Evolutionary conservation across 2,113 vertebrate species (phyloP), one percentile per base, ranked within the genome.

Genomic region (Microtus pennsylvanicus): DNA sequence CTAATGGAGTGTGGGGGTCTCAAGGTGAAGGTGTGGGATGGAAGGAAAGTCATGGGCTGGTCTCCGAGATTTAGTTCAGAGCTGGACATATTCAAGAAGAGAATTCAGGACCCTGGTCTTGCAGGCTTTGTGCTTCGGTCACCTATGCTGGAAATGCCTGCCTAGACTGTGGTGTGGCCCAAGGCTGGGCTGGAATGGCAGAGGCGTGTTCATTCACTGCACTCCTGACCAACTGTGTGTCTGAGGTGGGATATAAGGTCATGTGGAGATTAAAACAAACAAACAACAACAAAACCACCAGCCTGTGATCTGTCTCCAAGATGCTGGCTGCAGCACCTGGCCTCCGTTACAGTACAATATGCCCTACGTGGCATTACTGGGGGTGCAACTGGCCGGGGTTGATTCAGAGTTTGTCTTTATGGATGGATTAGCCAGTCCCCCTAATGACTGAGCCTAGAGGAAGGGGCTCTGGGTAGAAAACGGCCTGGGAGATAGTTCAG

Each of bases 331-430:
- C 19, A n/a, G 77, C 76, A 82, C 21, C 82, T 45, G 26, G 58
- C 38, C 58, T 89, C 38, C 11, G 10, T n/a, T 47, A 63, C 10
- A 17, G 38, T 38, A 8, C 3, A 13, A 22, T 13, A 6, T 17
- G 52, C 4, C 30, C 21, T 5, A 2, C 0, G 45, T 5, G 22
- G 35, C 11, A n/a, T 19, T 19, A 30, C 24, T 24, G 3, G 0
- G 4, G 28, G 12, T 11, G 9, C 12, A 38, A 21, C 24, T 3
- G 12, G 6, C 22, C 42, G 21, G 95, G 88, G 50, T 16, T 24
- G 42, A 63, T 70, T 77, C 30, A 47, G 45, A 83, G 42, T 76
- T 96, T 76, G 45, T 80, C 65, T 22, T 47, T 52, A 52, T 0
- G 30, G 52, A 38, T 30, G 13, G 33, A 35, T 28, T n/a, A n/a